Evolutionary conservation across 2,113 vertebrate genomes (phyloP), one percentile per base, ranked within the genome.

Genomic region (Pongo abelii): DNA sequence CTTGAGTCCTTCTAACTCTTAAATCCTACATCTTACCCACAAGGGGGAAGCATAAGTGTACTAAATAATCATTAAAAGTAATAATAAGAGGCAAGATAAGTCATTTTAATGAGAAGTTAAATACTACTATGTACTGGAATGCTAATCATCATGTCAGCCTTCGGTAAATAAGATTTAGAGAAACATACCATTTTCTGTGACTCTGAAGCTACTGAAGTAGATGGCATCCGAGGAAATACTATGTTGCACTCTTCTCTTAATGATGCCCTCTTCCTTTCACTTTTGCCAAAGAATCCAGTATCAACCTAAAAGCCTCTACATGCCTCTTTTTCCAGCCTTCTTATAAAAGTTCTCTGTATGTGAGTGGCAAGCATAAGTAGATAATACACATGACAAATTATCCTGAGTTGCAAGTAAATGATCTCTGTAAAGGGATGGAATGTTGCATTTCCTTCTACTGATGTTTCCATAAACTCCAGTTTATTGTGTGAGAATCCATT

Each of bases 1-100:
- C 48, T 70, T 32, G 6, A 50, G 10, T 50, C 30, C 57, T 91
- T 93, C 64, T 70, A 67, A 9, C 59, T 79, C 93, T 57, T 91
- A 32, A 91, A 80, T 77, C 75, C 50, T 46, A 43, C 59, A 48
- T 94, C 32, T 93, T 89, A 23, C 38, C 78, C 70, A 91, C 40
- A 93, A 88, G 38, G 75, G 55, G 77, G 52, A 97, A 90, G 32
- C 57, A 25, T 84, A 50, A 48, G 38, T 93, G 25, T 85, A 91
- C 93, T 85, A 93, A 92, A 52, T 40, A 95, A 55, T 12, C 10
- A 90, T 30, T 80, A 75, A 59, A 81, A 91, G 72, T 90, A 95
- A 80, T 80, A 85, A 64, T 55, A 46, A 78, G 74, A 43, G 18
- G 9, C 32, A 94, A 43, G 13, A 79, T 38, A 74, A 72, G 50